Percentiles rank a stretch among this genome's conserved stretches.
Conservation (phyloP, 2,113 vertebrate genomes). For the Thunnus maccoyii region DNA sequence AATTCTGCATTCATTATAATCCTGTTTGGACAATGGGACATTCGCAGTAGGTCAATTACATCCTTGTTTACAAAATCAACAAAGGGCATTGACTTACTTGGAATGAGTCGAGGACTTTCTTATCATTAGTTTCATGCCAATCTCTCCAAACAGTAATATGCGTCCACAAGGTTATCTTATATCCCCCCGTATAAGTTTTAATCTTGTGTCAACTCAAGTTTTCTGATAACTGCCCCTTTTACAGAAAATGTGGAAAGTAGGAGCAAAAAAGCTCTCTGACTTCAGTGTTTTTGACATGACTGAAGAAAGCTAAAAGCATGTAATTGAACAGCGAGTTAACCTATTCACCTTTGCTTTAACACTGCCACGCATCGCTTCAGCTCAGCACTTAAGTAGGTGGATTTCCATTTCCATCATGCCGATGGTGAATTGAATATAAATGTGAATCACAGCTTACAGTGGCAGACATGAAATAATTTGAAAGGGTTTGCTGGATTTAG, state of each 20-base stretch:
- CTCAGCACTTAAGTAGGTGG: conserved; percentile 45
- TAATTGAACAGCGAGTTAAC: conserved; percentile 76
- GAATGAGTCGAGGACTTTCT: conserved; percentile 4
- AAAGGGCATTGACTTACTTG: conserved; percentile 45
- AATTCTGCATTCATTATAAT: conserved; percentile 59
- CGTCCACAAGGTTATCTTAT: conserved; percentile 3
- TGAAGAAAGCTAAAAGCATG: conserved; percentile 49
- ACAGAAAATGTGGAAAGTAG: not conserved
- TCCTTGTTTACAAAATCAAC: conserved; percentile 65
- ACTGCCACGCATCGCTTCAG: conserved; percentile 34
- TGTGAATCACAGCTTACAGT: conserved; percentile 12
- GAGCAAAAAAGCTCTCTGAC: not conserved
- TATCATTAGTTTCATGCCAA: conserved; percentile 16
- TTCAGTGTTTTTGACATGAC: conserved; percentile 21
- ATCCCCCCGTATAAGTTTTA: not conserved
- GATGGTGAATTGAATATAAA: conserved; percentile 35
- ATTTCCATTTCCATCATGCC: conserved; percentile 28
- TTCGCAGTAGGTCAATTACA: conserved; percentile 50
- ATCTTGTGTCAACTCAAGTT: conserved; percentile 1
- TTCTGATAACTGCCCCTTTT: conserved; percentile 12
- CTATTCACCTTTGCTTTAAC: conserved; percentile 52
- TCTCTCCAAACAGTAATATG: not conserved
- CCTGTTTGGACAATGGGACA: conserved; percentile 70
- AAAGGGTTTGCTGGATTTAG: conserved; percentile 37
- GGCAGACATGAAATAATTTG: conserved; percentile 52